phyloP scores from a whole-genome alignment of 2,888 invertebrate species.

The Clusia tigrina region DNA sequence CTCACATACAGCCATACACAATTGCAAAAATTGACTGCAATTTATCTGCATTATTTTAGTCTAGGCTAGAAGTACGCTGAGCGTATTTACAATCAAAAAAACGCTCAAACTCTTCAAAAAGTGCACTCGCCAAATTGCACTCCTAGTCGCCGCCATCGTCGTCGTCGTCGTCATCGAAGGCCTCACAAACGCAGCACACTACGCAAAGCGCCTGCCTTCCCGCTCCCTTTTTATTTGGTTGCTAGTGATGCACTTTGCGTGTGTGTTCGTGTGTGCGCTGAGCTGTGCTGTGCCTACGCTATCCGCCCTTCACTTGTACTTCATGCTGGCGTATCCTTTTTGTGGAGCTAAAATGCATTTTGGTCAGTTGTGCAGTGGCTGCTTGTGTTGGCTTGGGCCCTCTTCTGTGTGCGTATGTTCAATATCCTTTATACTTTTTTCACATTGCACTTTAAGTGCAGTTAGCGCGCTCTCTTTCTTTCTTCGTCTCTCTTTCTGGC shows the following conservation, averaged over 20 bases:
- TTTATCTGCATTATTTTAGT: background rate
- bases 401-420: conserved; percentile 13
- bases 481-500: too few relatives aligned
- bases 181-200: background rate
- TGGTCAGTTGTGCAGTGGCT: conserved; percentile 44
- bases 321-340: background rate
- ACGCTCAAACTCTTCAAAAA: conserved; percentile 46
- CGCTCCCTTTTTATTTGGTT: background rate
- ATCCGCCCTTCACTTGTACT: conserved; percentile 26
- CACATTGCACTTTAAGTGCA: conserved; percentile 59
- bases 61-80: conserved; percentile 24
- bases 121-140: conserved; percentile 26
- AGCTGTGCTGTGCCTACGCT: conserved; percentile 29
- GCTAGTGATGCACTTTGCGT: conserved; percentile 11
- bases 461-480: conserved; percentile 38
- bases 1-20: too few relatives aligned
- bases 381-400: background rate
- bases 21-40: too few relatives aligned
- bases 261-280: conserved; percentile 34
- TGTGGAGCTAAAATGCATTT: conserved; percentile 47
- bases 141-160: background rate
- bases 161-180: background rate
- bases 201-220: background rate
- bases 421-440: conserved; percentile 41
- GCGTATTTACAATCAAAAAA: conserved; percentile 53